Conservation (phyloP, 2,888 invertebrate species). For the Rhaphigaster nebulosa region DNA sequence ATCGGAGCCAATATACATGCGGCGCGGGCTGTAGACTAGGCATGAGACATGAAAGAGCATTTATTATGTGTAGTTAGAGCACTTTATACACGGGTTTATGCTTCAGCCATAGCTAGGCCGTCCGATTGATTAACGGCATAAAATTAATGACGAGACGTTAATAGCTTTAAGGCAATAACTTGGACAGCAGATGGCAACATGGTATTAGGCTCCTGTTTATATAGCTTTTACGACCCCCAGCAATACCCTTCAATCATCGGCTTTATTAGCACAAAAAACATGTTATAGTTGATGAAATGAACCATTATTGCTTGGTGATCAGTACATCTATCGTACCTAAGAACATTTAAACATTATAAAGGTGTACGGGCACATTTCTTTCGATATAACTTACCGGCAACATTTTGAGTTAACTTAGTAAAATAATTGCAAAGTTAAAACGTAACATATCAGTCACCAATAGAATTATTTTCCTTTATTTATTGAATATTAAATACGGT, state of each 20-base stretch:
- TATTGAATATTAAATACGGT: no score
- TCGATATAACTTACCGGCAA: no score
- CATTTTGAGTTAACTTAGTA: no score
- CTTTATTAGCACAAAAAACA: background rate
- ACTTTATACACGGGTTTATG: background rate
- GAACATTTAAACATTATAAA: background rate
- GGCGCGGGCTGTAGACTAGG: background rate
- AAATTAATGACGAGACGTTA: conserved; percentile 4
- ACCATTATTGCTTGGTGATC: background rate
- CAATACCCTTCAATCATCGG: background rate
- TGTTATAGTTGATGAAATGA: background rate
- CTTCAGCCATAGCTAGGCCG: background rate
- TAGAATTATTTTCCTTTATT: no score
- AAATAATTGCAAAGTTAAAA: no score
- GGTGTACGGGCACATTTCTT: background rate
- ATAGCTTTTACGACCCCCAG: background rate
- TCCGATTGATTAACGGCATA: background rate
- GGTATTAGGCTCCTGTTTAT: background rate
- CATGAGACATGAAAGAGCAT: background rate
- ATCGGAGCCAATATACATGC: background rate
- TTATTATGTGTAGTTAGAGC: background rate
- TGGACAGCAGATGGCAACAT: background rate
- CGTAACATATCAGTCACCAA: no score
- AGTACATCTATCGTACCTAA: background rate
- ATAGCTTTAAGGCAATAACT: background rate